Evolutionary conservation across 2,797 vertebrate species (phyloP).

Genomic region (Rhinella marina): DNA sequence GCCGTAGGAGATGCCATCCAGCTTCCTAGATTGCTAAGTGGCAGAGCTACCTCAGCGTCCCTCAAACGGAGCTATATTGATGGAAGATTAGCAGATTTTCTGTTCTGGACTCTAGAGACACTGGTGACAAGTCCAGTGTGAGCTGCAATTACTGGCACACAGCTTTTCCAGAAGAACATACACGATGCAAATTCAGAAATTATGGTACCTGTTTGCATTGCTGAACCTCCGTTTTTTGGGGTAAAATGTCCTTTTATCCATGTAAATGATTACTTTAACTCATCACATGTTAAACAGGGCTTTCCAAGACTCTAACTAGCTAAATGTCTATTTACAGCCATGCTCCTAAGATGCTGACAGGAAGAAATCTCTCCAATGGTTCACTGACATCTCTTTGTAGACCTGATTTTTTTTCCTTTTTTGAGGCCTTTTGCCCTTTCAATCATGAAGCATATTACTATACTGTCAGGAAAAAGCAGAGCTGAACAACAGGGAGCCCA

Average conservation of each 20-base stretch:
- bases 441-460: slow-evolving; percentile 99
- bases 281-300: not conserved
- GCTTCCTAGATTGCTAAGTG: no score
- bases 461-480: slow-evolving; percentile 98
- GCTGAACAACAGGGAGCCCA: slow-evolving; percentile 96
- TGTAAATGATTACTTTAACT: slow-evolving; percentile 12
- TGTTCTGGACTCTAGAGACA: not conserved
- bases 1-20: no score
- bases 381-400: slow-evolving; percentile 90
- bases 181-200: not conserved
- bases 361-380: slow-evolving; percentile 60
- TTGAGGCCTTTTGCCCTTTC: slow-evolving; percentile 97
- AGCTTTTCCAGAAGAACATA: not conserved
- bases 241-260: not conserved
- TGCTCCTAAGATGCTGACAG: slow-evolving; percentile 25
- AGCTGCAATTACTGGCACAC: not conserved
- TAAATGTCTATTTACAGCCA: slow-evolving; percentile 38
- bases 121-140: not conserved
- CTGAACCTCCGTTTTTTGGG: not conserved
- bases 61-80: not conserved
- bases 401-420: slow-evolving; percentile 74
- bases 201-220: not conserved
- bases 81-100: not conserved
- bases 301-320: not conserved
- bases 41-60: no score